A percentile compares a stretch with the other conserved stretches of the same genome.
phyloP scores from a whole-genome alignment of 2,888 invertebrate genomes.

The Laothoe populi region DNA sequence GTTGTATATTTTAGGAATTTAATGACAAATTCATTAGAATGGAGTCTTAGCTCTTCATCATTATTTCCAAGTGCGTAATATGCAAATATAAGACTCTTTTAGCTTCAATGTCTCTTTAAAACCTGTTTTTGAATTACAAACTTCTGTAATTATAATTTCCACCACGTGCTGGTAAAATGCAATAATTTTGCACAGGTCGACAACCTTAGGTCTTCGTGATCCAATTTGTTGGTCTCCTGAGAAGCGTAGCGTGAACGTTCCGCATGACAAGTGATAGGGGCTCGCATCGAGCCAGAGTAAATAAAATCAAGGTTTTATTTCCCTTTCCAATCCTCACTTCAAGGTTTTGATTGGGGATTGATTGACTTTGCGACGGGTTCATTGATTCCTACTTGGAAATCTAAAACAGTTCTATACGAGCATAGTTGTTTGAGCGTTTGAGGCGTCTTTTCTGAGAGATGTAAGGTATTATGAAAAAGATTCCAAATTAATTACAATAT shows the following conservation, averaged over 20 bases:
- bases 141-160: not conserved
- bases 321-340: slow-evolving; percentile 24
- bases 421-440: not conserved
- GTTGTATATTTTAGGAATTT: not conserved
- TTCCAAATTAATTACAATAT: no score
- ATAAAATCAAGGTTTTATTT: slow-evolving; percentile 27
- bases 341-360: slow-evolving; percentile 27
- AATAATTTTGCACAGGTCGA: not conserved
- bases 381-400: slow-evolving; percentile 12
- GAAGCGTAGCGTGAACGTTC: slow-evolving; percentile 36
- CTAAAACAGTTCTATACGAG: not conserved
- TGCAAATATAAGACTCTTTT: not conserved
- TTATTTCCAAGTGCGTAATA: not conserved
- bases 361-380: slow-evolving; percentile 24
- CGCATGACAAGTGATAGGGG: slow-evolving; percentile 39
- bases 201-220: slow-evolving; percentile 37
- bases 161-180: not conserved
- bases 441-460: no score
- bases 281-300: slow-evolving; percentile 25
- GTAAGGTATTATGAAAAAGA: no score
- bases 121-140: not conserved
- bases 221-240: slow-evolving; percentile 55
- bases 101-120: not conserved
- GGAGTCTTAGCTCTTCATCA: not conserved
- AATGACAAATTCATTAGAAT: not conserved